Evolutionary conservation across 1,140 invertebrate species (phyloP).

Genomic region (Formica selysi): DNA sequence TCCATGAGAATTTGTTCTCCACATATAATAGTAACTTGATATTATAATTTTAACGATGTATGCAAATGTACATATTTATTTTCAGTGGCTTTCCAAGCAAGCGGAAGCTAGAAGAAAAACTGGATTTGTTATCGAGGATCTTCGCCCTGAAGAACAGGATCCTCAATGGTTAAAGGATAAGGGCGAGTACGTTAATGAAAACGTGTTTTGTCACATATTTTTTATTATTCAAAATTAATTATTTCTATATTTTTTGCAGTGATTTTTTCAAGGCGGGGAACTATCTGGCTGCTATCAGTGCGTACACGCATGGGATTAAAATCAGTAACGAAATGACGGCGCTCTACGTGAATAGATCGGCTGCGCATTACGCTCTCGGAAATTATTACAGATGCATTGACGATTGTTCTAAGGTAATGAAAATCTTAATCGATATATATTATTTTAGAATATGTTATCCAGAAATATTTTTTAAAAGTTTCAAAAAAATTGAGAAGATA

Average conservation of each 20-base stretch:
- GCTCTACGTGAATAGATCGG: constrained; percentile 92
- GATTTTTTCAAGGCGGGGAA: constrained; percentile 92
- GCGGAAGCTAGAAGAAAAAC: constrained; percentile 90
- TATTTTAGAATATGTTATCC: neutral
- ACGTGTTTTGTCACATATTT: neutral
- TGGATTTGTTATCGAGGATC: constrained; percentile 92
- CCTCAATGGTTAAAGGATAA: constrained; percentile 94
- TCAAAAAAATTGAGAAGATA: neutral
- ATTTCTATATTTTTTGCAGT: constrained; percentile 81
- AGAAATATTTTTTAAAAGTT: neutral
- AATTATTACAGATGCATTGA: constrained; percentile 91
- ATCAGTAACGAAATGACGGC: constrained; percentile 91
- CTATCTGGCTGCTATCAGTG: constrained; percentile 93
- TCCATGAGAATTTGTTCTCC: neutral
- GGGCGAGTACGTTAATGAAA: constrained; percentile 89
- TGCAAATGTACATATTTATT: constrained; percentile 1
- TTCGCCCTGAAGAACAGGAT: constrained; percentile 93
- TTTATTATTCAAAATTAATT: constrained; percentile 23
- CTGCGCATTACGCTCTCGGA: constrained; percentile 91
- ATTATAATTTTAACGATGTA: neutral
- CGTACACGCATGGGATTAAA: constrained; percentile 92
- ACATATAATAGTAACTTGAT: neutral
- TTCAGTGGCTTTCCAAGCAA: constrained; percentile 93
- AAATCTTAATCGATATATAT: constrained; percentile 18
- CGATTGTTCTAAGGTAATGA: constrained; percentile 88